These are phyloP conservation scores for Nomada goodeniana DNA, from an alignment of 2,888 invertebrate genomes.

Conservation along the genomic window DNA sequence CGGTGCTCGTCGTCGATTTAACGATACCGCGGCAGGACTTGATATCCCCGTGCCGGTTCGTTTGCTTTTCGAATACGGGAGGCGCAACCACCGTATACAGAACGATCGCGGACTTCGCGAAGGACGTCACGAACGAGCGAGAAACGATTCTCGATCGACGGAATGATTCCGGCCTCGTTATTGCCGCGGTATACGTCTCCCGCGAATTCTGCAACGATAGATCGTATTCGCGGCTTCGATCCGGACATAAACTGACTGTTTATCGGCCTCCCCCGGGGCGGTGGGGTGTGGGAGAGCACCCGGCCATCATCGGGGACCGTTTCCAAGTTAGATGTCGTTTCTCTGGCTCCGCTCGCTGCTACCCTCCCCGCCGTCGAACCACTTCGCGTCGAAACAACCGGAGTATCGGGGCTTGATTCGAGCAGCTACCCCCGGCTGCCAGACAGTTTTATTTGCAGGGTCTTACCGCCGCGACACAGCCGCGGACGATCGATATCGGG, in stretches of 20 bases:
- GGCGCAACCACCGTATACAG: neutral
- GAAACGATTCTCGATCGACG: neutral
- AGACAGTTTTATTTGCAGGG: conserved; percentile 36
- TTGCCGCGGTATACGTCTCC: neutral
- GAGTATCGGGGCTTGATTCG: neutral
- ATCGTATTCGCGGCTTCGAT: neutral
- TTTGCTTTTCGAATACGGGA: conserved; percentile 43
- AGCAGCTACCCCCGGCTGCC: neutral
- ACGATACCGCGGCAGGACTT: conserved; percentile 48
- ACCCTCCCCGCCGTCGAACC: neutral
- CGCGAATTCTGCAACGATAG: neutral
- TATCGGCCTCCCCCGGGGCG: neutral
- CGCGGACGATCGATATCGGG: conserved; percentile 35
- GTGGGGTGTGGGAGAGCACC: neutral
- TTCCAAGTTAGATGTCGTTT: conserved; percentile 5
- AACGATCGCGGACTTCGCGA: too few species aligned
- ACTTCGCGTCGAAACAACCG: neutral
- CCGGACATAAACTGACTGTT: conserved; percentile 10
- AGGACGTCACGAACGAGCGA: conserved; percentile 7
- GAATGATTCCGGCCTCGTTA: conserved; percentile 30
- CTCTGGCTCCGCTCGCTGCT: neutral
- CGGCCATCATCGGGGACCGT: neutral
- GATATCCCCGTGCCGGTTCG: conserved; percentile 46
- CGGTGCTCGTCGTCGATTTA: conserved; percentile 59
- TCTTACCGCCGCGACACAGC: conserved; percentile 15